These are phyloP conservation scores for Microvelia longipes DNA, from an alignment of 1,140 invertebrate species.

Conservation along the genomic window DNA sequence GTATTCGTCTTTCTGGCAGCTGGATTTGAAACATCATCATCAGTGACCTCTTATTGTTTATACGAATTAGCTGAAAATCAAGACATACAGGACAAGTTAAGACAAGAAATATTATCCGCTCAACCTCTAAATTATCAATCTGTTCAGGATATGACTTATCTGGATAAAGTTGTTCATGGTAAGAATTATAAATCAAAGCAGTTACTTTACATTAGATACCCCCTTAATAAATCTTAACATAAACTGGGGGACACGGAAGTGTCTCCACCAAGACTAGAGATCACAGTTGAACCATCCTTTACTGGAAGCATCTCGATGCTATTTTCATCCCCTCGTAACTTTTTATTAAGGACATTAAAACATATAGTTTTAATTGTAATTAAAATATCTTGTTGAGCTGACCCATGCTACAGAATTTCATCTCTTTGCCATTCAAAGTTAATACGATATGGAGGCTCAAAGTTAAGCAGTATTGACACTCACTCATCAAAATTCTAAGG, in stretches of 20 bases:
- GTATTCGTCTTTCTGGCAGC: slow-evolving; percentile 36
- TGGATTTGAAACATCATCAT: slow-evolving; percentile 46
- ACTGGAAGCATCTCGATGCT: not conserved
- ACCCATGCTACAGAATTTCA: not conserved
- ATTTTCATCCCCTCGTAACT: no score
- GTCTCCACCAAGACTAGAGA: no score
- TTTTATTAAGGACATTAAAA: no score
- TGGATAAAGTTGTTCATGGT: slow-evolving; percentile 38
- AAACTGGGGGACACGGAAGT: not conserved
- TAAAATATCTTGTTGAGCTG: no score
- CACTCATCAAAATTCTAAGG: no score
- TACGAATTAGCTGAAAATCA: slow-evolving; percentile 42
- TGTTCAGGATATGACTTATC: slow-evolving; percentile 35
- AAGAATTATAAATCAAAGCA: not conserved
- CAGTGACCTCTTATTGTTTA: slow-evolving; percentile 35
- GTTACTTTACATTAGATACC: not conserved
- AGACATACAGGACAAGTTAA: slow-evolving; percentile 39
- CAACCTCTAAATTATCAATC: slow-evolving; percentile 29
- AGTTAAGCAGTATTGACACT: no score
- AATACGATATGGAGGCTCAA: not conserved
- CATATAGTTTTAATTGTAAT: no score
- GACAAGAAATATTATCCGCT: slow-evolving; percentile 37
- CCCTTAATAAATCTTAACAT: not conserved
- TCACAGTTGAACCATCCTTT: not conserved
- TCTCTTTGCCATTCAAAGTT: not conserved